phyloP scores from a whole-genome alignment of 2,113 vertebrate species.

The Tinamus guttatus region DNA sequence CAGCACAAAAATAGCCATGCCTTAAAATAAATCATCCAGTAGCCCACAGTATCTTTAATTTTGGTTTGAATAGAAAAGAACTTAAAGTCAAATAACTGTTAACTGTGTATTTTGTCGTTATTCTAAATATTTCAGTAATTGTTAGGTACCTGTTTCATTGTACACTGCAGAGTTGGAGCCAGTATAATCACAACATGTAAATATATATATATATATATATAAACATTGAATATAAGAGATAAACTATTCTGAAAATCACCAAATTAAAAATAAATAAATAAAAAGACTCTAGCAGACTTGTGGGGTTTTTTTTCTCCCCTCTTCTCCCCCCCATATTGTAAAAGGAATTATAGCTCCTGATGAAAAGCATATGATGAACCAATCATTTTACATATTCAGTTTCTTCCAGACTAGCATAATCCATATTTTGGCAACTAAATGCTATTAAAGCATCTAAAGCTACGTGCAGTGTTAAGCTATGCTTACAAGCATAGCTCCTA shows the following conservation, averaged over 20 bases:
- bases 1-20: background rate
- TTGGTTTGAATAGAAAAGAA: background rate
- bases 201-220: too few relatives aligned
- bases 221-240: background rate
- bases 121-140: background rate
- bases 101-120: background rate
- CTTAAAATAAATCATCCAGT: background rate
- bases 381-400: background rate
- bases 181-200: background rate
- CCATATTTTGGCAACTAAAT: background rate
- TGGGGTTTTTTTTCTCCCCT: background rate
- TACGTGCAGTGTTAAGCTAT: background rate
- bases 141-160: background rate
- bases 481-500: background rate
- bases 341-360: background rate
- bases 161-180: background rate
- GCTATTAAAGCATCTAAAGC: background rate
- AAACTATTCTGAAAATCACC: background rate
- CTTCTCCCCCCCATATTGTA: background rate
- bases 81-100: background rate
- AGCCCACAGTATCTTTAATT: background rate
- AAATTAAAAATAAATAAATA: background rate
- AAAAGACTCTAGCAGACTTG: background rate
- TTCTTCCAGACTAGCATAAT: background rate
- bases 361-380: background rate